phyloP scores from a whole-genome alignment of 2,797 vertebrate genomes.

The Enteromius anoplus region DNA sequence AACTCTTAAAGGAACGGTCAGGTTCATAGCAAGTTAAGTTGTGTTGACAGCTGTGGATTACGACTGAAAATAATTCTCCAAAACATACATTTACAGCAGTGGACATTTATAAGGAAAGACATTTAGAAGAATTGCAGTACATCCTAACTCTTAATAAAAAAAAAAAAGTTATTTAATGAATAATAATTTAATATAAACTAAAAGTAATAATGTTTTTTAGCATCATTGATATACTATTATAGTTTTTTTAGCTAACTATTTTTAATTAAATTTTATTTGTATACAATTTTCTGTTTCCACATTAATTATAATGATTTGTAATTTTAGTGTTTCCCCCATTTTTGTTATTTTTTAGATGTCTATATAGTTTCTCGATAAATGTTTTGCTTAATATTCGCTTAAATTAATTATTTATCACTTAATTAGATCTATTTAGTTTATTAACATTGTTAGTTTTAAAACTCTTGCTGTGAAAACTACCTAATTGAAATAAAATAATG shows the following conservation, averaged over 20 bases:
- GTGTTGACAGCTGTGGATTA: neutral
- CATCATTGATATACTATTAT: neutral
- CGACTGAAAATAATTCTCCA: neutral
- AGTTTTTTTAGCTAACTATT: neutral
- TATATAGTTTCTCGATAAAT: too few relatives aligned
- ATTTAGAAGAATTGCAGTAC: neutral
- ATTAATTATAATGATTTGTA: neutral
- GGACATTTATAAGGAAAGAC: neutral
- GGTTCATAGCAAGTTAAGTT: neutral
- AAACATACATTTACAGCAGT: neutral
- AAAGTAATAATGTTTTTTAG: neutral
- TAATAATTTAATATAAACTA: neutral
- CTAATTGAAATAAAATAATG: too few relatives aligned
- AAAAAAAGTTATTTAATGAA: neutral
- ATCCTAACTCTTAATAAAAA: neutral
- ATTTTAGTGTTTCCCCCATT: too few relatives aligned
- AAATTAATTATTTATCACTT: too few relatives aligned
- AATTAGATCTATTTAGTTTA: neutral
- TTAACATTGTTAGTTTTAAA: too few relatives aligned
- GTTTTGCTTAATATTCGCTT: too few relatives aligned
- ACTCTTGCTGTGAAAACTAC: neutral
- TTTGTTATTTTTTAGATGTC: neutral
- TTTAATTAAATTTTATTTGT: neutral
- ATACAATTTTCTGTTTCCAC: neutral
- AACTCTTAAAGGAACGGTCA: neutral